Base-by-base conservation (phyloP, 1,140 invertebrate species). In the Cheumatopsyche charites region DNA sequence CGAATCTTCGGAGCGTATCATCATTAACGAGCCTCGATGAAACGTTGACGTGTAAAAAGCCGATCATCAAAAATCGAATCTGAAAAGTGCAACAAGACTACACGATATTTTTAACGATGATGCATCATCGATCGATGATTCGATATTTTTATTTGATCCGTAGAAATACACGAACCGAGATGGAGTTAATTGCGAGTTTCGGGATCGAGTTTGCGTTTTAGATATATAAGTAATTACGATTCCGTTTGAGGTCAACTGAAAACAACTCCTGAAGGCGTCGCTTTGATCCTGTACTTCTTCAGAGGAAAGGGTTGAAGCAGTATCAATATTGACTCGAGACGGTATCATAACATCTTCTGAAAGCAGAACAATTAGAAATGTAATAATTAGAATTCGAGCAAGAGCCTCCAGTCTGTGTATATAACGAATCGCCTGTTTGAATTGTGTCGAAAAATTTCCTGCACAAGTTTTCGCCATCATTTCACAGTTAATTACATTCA, bases 341-440 rank as follows among this genome's bases (percentile, higher is more conserved):
- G 55, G 23, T 58, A 58, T 58, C 55, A 58, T 58, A 58, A 58
- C 55, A 58, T 58, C 55, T 58, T 58, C 55, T 58, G 21, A 58
- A 58, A 25, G 21, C 55, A 19, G 21, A 23, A 25, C 55, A 26
- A 23, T 13, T 12, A 58, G 21, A 58, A 58, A 9, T 58, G 55
- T 58, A 58, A 58, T 58, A 58, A 58, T 58, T 25, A 58, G 55
- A 58, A 58, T 58, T 25, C 11, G 55, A 58, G 12, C n/a, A 58
- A 17, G 55, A 36, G 7, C 11, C 23, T 25, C n/a, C 3, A 3
- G 29, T 3, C 29, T 36, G 29, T 36, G 29, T 36, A 36, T 9
- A 36, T 36, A 36, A 3, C 29, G 29, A 36, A 9, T 36, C 9
- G 3, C 29, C 29, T 3, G 9, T 36, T 3, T 36, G 9, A 36